Evolutionary conservation across 2,888 invertebrate species (phyloP).

Genomic region (Zygogramma bicolorata): DNA sequence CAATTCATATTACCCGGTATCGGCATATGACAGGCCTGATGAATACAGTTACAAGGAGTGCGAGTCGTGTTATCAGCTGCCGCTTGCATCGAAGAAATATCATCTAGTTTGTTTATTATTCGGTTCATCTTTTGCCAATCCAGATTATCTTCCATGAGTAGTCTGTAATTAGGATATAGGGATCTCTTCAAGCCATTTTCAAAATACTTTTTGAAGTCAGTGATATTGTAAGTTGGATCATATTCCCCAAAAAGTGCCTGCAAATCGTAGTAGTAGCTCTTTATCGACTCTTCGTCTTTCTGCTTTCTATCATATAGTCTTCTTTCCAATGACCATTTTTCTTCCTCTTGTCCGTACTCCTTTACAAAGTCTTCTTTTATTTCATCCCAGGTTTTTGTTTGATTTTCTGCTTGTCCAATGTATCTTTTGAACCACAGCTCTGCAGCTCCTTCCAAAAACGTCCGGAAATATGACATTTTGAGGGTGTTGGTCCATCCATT

Average conservation of each 20-base stretch:
- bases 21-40: not conserved
- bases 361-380: not conserved
- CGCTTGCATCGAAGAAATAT: not conserved
- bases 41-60: not conserved
- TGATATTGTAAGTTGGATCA: not conserved
- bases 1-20: not conserved
- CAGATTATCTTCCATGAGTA: constrained; percentile 2
- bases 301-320: not conserved
- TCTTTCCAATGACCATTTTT: not conserved
- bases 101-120: constrained; percentile 12
- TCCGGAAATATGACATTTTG: not conserved
- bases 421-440: not conserved
- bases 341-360: not conserved
- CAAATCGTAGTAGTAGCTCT: constrained; percentile 7
- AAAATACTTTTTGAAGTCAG: constrained; percentile 12
- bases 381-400: not conserved
- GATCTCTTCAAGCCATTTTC: constrained; percentile 7
- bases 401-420: not conserved
- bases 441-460: not conserved
- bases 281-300: not conserved
- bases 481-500: not conserved
- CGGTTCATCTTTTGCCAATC: not conserved
- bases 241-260: constrained; percentile 14
- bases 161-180: constrained; percentile 9
- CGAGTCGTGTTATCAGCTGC: not conserved